Base-by-base conservation (phyloP, 2,113 vertebrate genomes). In the Phalacrocorax pelagicus region DNA sequence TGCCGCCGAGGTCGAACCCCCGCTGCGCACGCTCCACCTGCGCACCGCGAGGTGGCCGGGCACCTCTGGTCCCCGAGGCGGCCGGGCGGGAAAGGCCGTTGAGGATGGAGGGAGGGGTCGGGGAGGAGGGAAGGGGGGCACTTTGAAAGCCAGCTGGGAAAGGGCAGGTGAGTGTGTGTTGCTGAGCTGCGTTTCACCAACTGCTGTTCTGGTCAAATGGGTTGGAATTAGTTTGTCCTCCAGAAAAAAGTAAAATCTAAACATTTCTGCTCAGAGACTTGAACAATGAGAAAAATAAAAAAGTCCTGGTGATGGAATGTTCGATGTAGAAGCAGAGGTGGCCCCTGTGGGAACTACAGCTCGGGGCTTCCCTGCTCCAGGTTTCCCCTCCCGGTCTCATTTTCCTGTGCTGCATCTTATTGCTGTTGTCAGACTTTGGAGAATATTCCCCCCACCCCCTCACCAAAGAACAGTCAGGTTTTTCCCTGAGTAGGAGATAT, bases 1-100 rank as follows among this genome's bases (percentile, higher is more conserved):
- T 18, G 49, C 44, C 10, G 1, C 61, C 15, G 65, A 15, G 34
- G 16, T 61, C 30, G 13, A 10, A 3, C 32, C 71, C 32, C 13
- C 57, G 0, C 15, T 2, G 8, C 3, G 19, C 22, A 7, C 26
- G 6, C 13, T 9, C 14, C 17, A 1, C 2, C 42, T 2, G 14
- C n/a, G 5, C 38, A 38, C 47, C 57, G 9, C 1, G 2, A 3
- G 15, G 17, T 7, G 32, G 3, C 11, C 1, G 4, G 23, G 71
- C 13, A 70, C 69, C 42, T 1, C 3, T 3, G 34, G 20, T 21
- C 3, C 62, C 27, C 0, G 11, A 6, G 40, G 4, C 3, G 2
- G 47, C 47, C 2, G 17, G 5, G 8, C 1, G 3, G 19, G 10
- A 29, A 51, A 13, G 10, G 11, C 8, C 47, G 23, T 14, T 18